Conservation (phyloP, 2,888 invertebrate genomes). For the Molorchus minor region DNA sequence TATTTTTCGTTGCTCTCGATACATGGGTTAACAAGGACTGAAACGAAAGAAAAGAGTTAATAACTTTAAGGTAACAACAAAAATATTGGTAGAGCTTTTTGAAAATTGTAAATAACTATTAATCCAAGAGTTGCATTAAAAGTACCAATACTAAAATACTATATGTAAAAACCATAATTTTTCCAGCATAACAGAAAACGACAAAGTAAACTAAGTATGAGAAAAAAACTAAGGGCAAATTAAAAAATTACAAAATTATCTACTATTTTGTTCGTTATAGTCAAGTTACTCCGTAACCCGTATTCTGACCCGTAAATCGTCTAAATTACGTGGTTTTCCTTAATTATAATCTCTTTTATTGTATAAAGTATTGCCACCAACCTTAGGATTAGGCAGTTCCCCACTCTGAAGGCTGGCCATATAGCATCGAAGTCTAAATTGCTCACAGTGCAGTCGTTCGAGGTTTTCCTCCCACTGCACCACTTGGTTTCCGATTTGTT, state of each 20-base stretch:
- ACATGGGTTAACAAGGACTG: conserved; percentile 96
- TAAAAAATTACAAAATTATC: too few relatives aligned
- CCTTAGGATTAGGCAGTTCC: conserved; percentile 97
- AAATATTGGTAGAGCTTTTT: neutral
- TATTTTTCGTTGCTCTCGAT: conserved; percentile 93
- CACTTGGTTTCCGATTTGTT: conserved; percentile 93
- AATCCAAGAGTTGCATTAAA: too few relatives aligned
- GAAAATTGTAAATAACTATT: neutral
- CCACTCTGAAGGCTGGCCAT: conserved; percentile 96
- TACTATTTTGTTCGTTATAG: too few relatives aligned
- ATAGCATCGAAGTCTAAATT: conserved; percentile 94
- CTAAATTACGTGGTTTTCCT: too few relatives aligned
- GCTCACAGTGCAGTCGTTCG: conserved; percentile 95
- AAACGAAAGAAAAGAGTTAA: conserved; percentile 55
- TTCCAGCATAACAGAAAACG: too few relatives aligned
- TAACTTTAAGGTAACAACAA: neutral
- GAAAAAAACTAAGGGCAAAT: too few relatives aligned
- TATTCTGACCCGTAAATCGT: too few relatives aligned
- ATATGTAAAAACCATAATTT: too few relatives aligned
- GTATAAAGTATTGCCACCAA: conserved; percentile 60
- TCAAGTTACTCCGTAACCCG: too few relatives aligned
- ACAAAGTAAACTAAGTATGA: too few relatives aligned
- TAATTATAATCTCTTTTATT: too few relatives aligned
- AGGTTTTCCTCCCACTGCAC: conserved; percentile 97
- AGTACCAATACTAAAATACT: too few relatives aligned